Conservation (phyloP, 2,113 vertebrate genomes). For the Heterotis niloticus region DNA sequence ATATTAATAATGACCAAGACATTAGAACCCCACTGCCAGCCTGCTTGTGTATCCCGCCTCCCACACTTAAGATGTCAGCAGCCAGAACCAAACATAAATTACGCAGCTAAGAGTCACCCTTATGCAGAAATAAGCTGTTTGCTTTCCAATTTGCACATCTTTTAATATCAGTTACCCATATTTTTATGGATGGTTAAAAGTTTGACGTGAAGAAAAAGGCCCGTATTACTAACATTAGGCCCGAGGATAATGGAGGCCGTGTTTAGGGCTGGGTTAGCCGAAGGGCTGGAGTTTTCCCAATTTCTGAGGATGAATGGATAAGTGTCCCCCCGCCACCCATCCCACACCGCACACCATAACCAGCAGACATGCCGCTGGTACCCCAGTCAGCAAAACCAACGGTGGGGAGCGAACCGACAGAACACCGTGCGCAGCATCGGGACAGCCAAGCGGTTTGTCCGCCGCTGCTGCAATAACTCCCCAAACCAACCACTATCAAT, state of each 20-base stretch:
- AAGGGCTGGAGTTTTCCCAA: background rate
- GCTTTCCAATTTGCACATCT: conserved; percentile 41
- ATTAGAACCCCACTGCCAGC: conserved; percentile 39
- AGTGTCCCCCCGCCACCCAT: background rate
- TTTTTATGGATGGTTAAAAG: background rate
- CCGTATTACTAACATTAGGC: background rate
- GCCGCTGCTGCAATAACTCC: too few species aligned
- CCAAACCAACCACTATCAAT: background rate
- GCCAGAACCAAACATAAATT: conserved; percentile 51
- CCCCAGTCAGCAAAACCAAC: background rate
- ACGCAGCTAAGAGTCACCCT: conserved; percentile 33
- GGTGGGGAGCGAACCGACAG: background rate
- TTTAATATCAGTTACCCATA: conserved; percentile 34
- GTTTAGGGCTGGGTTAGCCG: background rate
- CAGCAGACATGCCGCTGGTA: background rate
- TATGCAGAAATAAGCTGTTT: conserved; percentile 38
- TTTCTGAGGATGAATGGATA: conserved; percentile 1
- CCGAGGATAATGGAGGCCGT: conserved; percentile 12
- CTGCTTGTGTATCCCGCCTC: conserved; percentile 46
- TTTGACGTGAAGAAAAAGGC: background rate
- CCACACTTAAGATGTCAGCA: conserved; percentile 56
- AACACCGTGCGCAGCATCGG: background rate
- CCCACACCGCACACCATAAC: background rate
- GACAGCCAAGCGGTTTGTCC: background rate
- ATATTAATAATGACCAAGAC: conserved; percentile 34